Evolutionary conservation across 2,113 vertebrate species (phyloP).

Genomic region (Anthoscopus minutus): DNA sequence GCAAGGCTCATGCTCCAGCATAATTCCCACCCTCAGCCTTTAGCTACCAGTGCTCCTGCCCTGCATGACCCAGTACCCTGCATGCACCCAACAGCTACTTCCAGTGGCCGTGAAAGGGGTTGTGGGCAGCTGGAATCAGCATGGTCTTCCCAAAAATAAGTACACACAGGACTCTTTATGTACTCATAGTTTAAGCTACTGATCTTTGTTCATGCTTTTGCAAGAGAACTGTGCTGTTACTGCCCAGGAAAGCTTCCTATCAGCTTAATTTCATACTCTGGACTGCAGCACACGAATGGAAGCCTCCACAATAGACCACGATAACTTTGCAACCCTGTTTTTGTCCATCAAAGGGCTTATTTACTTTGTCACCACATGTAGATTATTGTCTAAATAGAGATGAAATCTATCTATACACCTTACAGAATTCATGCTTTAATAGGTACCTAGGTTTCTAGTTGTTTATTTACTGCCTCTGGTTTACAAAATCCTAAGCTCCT

Average conservation of each 20-base stretch:
- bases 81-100: neutral
- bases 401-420: neutral
- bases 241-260: neutral
- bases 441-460: neutral
- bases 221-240: neutral
- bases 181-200: neutral
- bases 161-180: neutral
- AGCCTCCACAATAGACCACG: neutral
- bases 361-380: neutral
- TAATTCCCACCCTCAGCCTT: neutral
- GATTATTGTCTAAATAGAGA: neutral
- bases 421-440: neutral
- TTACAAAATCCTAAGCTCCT: neutral
- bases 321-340: neutral
- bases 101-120: neutral
- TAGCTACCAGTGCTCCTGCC: accelerated
- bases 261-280: neutral
- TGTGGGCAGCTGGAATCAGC: neutral
- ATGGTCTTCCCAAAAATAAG: neutral
- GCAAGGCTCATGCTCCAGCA: neutral
- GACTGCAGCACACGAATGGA: neutral
- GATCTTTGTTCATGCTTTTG: neutral
- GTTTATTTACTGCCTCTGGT: neutral
- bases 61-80: accelerated
- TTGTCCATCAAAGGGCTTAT: neutral